Evolutionary conservation across 2,797 vertebrate species (phyloP).

Genomic region (Apogon talboti): DNA sequence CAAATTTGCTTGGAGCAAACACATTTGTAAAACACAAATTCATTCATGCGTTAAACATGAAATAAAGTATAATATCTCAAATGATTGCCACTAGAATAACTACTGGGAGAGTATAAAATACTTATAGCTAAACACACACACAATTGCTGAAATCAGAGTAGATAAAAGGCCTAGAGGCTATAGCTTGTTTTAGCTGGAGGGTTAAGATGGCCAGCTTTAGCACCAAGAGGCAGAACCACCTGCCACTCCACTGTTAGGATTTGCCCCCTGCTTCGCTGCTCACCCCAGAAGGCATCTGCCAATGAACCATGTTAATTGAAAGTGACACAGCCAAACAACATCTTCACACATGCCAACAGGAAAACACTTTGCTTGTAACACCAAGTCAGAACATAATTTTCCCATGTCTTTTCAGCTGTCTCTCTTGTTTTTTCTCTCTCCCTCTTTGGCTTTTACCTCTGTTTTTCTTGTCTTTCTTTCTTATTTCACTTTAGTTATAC

Average conservation of each 20-base stretch:
- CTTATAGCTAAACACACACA: neutral
- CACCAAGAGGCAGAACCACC: slow-evolving; percentile 70
- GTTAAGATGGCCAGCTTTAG: slow-evolving; percentile 54
- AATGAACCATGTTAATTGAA: slow-evolving; percentile 69
- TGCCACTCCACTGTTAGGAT: slow-evolving; percentile 72
- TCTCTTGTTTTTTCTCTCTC: slow-evolving; percentile 15
- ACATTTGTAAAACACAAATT: neutral
- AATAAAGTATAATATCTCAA: neutral
- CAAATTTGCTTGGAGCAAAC: neutral
- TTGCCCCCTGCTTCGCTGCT: slow-evolving; percentile 59
- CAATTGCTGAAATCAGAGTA: slow-evolving; percentile 44
- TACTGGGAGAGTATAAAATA: neutral
- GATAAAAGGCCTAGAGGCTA: slow-evolving; percentile 41
- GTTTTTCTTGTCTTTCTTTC: slow-evolving; percentile 7
- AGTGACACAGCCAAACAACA: slow-evolving; percentile 67
- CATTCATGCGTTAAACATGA: neutral
- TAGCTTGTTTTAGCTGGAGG: slow-evolving; percentile 56
- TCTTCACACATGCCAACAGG: slow-evolving; percentile 62
- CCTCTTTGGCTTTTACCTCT: neutral
- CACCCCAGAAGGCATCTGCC: slow-evolving; percentile 60
- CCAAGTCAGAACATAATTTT: slow-evolving; percentile 23
- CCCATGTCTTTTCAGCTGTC: slow-evolving; percentile 18
- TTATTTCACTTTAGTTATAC: neutral
- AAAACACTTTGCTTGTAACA: slow-evolving; percentile 43
- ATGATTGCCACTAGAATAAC: neutral